phyloP scores from a whole-genome alignment of 2,797 vertebrate genomes.

The Nyctibius grandis region DNA sequence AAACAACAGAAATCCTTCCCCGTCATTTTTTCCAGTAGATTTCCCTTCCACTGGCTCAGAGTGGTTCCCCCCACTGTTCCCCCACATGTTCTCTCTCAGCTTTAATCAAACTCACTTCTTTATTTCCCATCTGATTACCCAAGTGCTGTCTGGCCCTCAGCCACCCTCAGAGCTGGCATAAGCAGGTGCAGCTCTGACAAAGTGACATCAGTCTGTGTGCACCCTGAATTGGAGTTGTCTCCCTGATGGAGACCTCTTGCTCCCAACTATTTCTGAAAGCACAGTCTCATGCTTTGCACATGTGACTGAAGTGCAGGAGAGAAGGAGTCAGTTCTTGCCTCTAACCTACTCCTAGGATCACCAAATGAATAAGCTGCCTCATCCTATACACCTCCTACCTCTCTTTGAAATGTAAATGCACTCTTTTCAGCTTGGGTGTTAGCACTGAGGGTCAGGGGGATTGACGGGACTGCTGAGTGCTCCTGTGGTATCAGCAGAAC shows the following conservation, averaged over 20 bases:
- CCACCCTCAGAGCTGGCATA: slow-evolving; percentile 22
- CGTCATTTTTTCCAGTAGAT: background rate
- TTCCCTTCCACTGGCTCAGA: background rate
- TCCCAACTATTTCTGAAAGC: slow-evolving; percentile 8
- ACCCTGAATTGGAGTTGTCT: slow-evolving; percentile 19
- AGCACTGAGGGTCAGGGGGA: background rate
- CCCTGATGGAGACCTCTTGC: background rate
- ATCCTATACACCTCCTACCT: background rate
- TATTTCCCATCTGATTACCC: background rate
- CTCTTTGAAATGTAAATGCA: background rate
- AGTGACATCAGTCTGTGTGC: background rate
- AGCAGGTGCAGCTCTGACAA: slow-evolving; percentile 52
- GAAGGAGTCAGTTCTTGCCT: background rate
- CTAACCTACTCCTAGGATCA: background rate
- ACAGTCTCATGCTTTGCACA: background rate
- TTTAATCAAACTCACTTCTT: slow-evolving; percentile 35
- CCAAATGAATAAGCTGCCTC: background rate
- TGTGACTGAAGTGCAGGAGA: background rate
- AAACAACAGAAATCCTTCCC: slow-evolving; percentile 4
- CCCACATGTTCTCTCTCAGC: slow-evolving; percentile 27
- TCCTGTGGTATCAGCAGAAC: background rate
- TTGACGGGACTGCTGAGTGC: background rate
- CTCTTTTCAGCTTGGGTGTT: background rate
- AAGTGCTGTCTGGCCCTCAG: slow-evolving; percentile 26
- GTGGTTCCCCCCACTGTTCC: slow-evolving; percentile 9